Base-by-base conservation (phyloP, 2,113 vertebrate genomes). In the Lamprologus speciosus region DNA sequence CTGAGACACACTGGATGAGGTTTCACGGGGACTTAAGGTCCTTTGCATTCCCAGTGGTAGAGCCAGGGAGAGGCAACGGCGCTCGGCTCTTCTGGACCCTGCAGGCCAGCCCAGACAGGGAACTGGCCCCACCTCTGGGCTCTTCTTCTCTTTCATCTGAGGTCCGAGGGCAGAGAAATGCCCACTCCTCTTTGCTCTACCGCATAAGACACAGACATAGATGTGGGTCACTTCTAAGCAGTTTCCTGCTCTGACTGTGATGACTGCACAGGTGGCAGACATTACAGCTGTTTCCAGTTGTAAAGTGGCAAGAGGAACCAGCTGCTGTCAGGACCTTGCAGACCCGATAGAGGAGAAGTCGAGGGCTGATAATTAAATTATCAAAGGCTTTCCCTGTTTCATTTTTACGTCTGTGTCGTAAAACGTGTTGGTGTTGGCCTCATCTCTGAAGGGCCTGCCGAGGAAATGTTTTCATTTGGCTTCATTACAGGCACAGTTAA, bases 261-360 rank as follows among this genome's bases (percentile, higher is more conserved):
- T 85, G 85, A 85, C 91, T 94, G 85, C 95, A 96, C 96, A 97
- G 96, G 95, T 96, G 96, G 95, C 95, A 95, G 87, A 94, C 95
- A 92, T 95, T 96, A 96, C 93, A 96, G 95, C 93, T 96, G 95
- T 96, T 95, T 96, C 94, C 95, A 96, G 95, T 94, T 95, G 95
- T 96, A 95, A 95, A 95, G 94, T 3, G 40, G 83, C 50, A 75
- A 95, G 91, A 93, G 90, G 92, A 95, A 96, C 91, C 95, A 95
- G 95, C 94, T 95, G 96, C 92, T 92, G 92, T 95, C 90, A 94
- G 91, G 87, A 83, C 80, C 87, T 84, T 84, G 82, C 54, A 63
- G 91, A 92, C 87, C 87, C 37, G 87, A 93, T 81, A 83, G 58
- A 91, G 84, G 82, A 88, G 91, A 88, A 88, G 81, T 14, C 19